phyloP scores from a whole-genome alignment of 1,140 invertebrate genomes.

The Scaptomyza graminum region DNA sequence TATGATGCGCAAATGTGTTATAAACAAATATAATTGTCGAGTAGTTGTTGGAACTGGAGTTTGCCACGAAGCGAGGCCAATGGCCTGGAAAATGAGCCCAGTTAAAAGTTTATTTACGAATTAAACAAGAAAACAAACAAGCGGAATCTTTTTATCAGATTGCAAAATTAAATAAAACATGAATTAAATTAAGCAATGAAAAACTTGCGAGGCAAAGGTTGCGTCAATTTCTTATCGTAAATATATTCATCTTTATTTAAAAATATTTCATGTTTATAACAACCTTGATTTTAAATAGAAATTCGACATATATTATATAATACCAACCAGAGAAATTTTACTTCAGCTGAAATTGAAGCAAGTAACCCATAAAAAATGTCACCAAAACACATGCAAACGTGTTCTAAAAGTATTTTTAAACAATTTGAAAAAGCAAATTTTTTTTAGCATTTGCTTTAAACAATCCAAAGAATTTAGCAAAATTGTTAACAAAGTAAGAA shows the following conservation, averaged over 20 bases:
- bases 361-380: not conserved
- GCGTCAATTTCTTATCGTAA: too few species aligned
- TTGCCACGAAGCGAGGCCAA: not conserved
- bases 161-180: not conserved
- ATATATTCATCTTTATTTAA: too few species aligned
- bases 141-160: not conserved
- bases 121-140: not conserved
- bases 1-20: constrained; percentile 74
- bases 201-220: too few species aligned
- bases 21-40: constrained; percentile 38
- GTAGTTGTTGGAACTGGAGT: not conserved
- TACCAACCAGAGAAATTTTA: too few species aligned
- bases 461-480: constrained; percentile 17
- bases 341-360: too few species aligned
- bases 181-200: too few species aligned
- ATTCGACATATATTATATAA: too few species aligned
- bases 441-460: not conserved
- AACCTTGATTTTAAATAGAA: too few species aligned
- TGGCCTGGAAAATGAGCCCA: constrained; percentile 30
- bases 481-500: constrained; percentile 2
- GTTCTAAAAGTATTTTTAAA: constrained; percentile 31
- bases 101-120: constrained; percentile 12
- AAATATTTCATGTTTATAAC: too few species aligned
- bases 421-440: constrained; percentile 33
- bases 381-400: constrained; percentile 2